phyloP scores from a whole-genome alignment of 2,113 vertebrate species.

The Cynocephalus volans region DNA sequence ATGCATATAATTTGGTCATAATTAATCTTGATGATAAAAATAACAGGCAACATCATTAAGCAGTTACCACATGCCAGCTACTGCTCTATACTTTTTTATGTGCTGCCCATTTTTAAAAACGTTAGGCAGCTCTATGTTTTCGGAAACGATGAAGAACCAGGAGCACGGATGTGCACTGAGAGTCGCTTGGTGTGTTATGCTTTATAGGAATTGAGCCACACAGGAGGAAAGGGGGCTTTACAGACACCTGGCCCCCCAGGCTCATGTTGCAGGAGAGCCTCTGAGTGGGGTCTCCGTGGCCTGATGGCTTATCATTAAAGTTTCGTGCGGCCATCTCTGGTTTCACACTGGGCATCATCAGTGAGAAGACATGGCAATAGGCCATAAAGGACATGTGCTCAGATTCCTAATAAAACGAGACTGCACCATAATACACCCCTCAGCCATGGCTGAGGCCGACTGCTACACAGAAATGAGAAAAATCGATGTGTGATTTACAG shows the following conservation, averaged over 20 bases:
- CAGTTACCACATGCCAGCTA: not conserved
- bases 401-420: not conserved
- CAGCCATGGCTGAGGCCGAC: fast-evolving
- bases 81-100: not conserved
- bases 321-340: not conserved
- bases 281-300: not conserved
- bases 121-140: not conserved
- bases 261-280: not conserved
- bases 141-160: fast-evolving
- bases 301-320: not conserved
- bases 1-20: not conserved
- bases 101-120: not conserved
- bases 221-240: not conserved
- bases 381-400: not conserved
- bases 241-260: fast-evolving
- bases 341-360: not conserved
- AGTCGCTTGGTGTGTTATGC: fast-evolving
- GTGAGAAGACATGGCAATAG: not conserved
- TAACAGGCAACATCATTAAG: not conserved
- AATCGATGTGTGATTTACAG: not conserved
- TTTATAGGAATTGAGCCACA: fast-evolving
- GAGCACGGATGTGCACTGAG: not conserved
- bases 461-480: not conserved
- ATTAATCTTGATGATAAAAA: not conserved
- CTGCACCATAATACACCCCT: fast-evolving